Base-by-base conservation (phyloP, 2,797 vertebrate genomes). In the Hypotaenidia okinawae region DNA sequence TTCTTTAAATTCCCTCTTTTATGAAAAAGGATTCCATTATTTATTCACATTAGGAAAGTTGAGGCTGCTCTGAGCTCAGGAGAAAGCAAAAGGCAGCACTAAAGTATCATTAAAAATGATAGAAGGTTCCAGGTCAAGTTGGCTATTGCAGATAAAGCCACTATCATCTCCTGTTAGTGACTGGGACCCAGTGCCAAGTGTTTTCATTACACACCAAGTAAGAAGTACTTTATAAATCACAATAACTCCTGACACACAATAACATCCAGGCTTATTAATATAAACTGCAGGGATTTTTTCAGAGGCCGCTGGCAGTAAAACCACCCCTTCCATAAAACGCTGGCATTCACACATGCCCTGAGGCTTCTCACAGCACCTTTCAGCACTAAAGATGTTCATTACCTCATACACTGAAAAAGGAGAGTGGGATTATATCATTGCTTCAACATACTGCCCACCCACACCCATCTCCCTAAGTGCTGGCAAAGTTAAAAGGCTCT, bases 191-290 rank as follows among this genome's bases (percentile, higher is more conserved):
- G 33, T n/a, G 89, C 93, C 95, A 97, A 96, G 88, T 72, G 81
- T 96, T 98, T 98, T 97, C 94, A 98, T 98, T 96, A 96, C 93
- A 93, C 35, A 93, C 94, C 91, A 78, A n/a, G 58, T 90, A 79
- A 68, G 61, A 95, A 97, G 76, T 82, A 97, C 97, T 97, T 97
- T 97, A 97, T 98, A 98, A 98, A 98, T 98, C 97, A 98, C 93
- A 90, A 37, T 96, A 96, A 97, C 87, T 95, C 78, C 84, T 97
- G 97, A 97, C 97, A 97, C 9, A 84, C 94, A 98, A 97, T 98
- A 98, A 97, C 91, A 97, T 93, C 94, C 79, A 90, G 81, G 82
- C 95, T 97, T 98, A 97, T 97, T 98, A 98, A 97, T 97, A 97
- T 90, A 96, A 98, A 96, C 90, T 90, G 84, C 70, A 81, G 78